A percentile compares a stretch with the other conserved stretches of the same genome.
Evolutionary conservation across 2,888 invertebrate species (phyloP).

Genomic region (Chloroclystis v-ata): DNA sequence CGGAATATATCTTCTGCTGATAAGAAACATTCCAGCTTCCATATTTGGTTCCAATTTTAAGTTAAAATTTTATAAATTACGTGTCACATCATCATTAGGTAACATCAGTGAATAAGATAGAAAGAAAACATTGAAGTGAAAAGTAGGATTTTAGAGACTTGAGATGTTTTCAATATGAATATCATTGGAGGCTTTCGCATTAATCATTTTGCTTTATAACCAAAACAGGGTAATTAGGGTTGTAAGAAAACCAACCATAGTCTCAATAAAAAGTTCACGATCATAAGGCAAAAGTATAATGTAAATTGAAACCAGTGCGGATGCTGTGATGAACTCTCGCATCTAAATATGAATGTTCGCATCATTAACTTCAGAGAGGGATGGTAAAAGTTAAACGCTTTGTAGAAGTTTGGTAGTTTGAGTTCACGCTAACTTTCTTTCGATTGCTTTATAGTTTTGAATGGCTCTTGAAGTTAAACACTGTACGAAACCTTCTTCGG

Average conservation of each 20-base stretch:
- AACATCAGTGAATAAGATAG: no score
- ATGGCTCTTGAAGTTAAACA: constrained; percentile 29
- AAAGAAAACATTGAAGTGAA: no score
- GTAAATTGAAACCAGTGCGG: constrained; percentile 14
- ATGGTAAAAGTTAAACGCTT: constrained; percentile 36
- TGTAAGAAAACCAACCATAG: background rate
- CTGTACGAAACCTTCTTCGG: background rate
- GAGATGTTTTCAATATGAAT: no score
- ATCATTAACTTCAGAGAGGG: constrained; percentile 32
- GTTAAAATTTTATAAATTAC: no score
- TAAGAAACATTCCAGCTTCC: constrained; percentile 37
- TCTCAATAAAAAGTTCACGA: constrained; percentile 8
- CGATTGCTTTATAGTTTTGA: constrained; percentile 39
- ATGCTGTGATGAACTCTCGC: constrained; percentile 23
- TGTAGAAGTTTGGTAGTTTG: constrained; percentile 33
- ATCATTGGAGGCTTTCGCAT: no score
- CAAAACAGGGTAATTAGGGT: constrained; percentile 1
- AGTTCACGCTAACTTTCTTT: constrained; percentile 42
- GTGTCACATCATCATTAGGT: no score
- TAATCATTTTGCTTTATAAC: background rate
- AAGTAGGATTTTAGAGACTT: no score
- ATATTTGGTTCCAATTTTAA: constrained; percentile 7
- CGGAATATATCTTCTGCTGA: constrained; percentile 48
- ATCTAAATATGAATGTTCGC: constrained; percentile 33
- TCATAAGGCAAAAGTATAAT: constrained; percentile 14